Evolutionary conservation across 2,888 invertebrate species (phyloP).

Genomic region (Yponomeuta evonymella): DNA sequence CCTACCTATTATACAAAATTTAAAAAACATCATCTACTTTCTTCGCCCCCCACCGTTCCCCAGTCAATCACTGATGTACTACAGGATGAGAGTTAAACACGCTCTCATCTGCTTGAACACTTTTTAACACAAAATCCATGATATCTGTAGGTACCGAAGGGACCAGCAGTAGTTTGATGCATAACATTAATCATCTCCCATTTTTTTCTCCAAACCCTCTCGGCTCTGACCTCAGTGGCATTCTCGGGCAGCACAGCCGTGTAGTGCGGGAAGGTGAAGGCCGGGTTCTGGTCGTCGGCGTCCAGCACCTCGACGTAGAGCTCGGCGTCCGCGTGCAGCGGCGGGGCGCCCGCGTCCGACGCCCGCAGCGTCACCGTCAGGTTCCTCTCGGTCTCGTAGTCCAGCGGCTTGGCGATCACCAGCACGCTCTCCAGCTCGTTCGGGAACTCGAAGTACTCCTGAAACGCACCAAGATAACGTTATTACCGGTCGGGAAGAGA

Average conservation of each 20-base stretch:
- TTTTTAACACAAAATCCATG: too few species aligned
- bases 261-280: conserved; percentile 85
- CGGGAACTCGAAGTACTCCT: conserved; percentile 89
- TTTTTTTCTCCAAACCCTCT: too few species aligned
- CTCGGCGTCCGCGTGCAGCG: conserved; percentile 83
- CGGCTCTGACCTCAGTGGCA: conserved; percentile 58
- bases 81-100: too few species aligned
- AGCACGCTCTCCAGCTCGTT: conserved; percentile 91
- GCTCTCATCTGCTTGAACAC: too few species aligned
- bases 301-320: conserved; percentile 87
- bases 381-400: conserved; percentile 87
- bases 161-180: too few species aligned
- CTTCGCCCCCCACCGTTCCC: too few species aligned
- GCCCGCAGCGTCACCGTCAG: conserved; percentile 86
- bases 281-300: conserved; percentile 94
- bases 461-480: conserved; percentile 15
- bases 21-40: too few species aligned
- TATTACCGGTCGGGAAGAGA: background rate
- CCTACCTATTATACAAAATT: too few species aligned
- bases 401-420: conserved; percentile 85
- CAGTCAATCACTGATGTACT: too few species aligned
- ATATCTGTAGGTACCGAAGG: too few species aligned
- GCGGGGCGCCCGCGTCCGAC: conserved; percentile 88
- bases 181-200: too few species aligned
- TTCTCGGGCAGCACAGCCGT: conserved; percentile 80